A percentile compares a stretch with the other conserved stretches of the same genome.
phyloP scores from a whole-genome alignment of 1,140 invertebrate species.

The Probaryconus sp. region DNA sequence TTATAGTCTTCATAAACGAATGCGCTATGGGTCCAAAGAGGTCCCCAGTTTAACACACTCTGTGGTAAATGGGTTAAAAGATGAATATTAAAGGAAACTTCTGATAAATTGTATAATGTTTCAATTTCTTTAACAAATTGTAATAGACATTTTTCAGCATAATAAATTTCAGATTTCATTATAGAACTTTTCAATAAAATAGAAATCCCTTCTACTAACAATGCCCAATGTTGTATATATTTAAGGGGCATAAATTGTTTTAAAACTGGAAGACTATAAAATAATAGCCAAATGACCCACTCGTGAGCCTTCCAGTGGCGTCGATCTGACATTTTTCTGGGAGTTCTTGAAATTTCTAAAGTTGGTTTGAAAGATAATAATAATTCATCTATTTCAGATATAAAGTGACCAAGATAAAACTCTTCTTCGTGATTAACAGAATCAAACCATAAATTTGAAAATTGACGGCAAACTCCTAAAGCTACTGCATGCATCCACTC shows the following conservation, averaged over 20 bases:
- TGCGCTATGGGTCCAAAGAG: conserved; percentile 35
- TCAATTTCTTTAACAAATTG: conserved; percentile 43
- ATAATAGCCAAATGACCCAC: conserved; percentile 56
- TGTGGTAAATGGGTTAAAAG: conserved; percentile 38
- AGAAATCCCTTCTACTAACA: conserved; percentile 42
- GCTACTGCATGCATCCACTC: conserved; percentile 63
- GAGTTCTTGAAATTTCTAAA: conserved; percentile 45
- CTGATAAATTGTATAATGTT: conserved; percentile 34
- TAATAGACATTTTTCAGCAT: conserved; percentile 32
- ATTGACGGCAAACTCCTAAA: conserved; percentile 58
- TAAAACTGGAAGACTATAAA: conserved; percentile 44
- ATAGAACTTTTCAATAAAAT: conserved; percentile 43
- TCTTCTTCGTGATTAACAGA: conserved; percentile 20
- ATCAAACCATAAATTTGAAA: too few species aligned
- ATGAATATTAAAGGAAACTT: conserved; percentile 56
- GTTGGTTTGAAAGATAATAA: conserved; percentile 41
- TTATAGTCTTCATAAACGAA: conserved; percentile 41
- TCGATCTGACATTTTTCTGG: conserved; percentile 41
- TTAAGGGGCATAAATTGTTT: conserved; percentile 18
- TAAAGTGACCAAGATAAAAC: conserved; percentile 46
- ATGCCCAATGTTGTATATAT: conserved; percentile 53
- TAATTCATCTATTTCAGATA: conserved; percentile 34
- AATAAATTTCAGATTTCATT: conserved; percentile 37
- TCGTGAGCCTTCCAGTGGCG: conserved; percentile 63
- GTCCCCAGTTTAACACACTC: conserved; percentile 45